A percentile compares a stretch with the other conserved stretches of the same genome.
These are phyloP conservation scores for Corvus moneduloides DNA, from an alignment of 2,113 vertebrate species.

Conservation along the genomic window DNA sequence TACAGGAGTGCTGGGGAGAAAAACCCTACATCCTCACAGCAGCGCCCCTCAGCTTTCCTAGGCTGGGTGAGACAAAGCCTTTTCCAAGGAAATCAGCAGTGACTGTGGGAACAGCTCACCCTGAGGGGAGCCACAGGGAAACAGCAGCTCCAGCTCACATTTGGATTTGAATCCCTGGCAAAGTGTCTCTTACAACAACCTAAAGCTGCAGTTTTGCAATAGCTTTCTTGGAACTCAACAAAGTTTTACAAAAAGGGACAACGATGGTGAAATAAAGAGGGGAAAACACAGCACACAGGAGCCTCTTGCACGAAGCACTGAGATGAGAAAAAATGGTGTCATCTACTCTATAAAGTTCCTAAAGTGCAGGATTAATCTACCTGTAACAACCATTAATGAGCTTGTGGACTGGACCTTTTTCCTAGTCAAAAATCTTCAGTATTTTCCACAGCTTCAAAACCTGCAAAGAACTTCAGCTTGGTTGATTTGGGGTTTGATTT, in stretches of 20 bases:
- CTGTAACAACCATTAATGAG: neutral
- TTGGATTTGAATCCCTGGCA: neutral
- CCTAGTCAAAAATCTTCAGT: neutral
- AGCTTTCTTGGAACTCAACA: neutral
- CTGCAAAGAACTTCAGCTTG: neutral
- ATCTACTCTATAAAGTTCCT: neutral
- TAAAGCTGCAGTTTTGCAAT: neutral
- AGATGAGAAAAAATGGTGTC: neutral
- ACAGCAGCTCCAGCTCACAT: neutral
- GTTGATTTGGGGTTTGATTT: neutral
- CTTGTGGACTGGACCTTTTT: neutral
- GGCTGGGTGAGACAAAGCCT: neutral
- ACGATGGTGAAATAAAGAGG: neutral
- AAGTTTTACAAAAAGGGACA: neutral
- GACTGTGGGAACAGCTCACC: neutral
- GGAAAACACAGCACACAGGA: neutral
- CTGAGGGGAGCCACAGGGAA: neutral
- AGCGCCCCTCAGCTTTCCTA: neutral
- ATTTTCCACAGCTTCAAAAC: constrained; percentile 11
- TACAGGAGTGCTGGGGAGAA: neutral
- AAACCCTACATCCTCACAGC: neutral
- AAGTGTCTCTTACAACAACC: neutral
- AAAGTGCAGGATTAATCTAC: neutral
- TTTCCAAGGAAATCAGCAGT: neutral
- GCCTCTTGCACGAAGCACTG: neutral